Conservation (phyloP, 2,888 invertebrate genomes). For the Lepidochitona cinerea region DNA sequence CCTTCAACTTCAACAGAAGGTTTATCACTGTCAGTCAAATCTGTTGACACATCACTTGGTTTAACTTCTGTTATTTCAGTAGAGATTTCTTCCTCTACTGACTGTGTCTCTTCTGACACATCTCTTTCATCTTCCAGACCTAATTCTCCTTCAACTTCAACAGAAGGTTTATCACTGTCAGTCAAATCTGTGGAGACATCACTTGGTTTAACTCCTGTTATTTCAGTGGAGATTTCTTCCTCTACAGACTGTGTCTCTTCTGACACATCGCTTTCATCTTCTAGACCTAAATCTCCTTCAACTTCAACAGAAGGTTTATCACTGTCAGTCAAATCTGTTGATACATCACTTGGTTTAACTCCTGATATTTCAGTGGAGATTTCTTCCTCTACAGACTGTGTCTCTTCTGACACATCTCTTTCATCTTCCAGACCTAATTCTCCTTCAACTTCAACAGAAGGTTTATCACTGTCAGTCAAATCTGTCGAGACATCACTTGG, state of each 20-base stretch:
- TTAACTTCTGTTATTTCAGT: slow-evolving; percentile 22
- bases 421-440: too few species aligned
- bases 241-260: not conserved
- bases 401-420: not conserved
- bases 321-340: not conserved
- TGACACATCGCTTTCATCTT: not conserved
- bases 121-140: not conserved
- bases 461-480: slow-evolving; percentile 21
- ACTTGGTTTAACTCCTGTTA: slow-evolving; percentile 10
- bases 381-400: not conserved
- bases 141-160: not conserved
- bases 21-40: not conserved
- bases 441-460: not conserved
- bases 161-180: slow-evolving; percentile 29
- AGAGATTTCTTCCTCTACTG: slow-evolving; percentile 9
- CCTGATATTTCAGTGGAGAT: not conserved
- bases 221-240: not conserved
- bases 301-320: not conserved
- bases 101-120: not conserved
- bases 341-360: slow-evolving; percentile 15
- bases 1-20: slow-evolving; percentile 26
- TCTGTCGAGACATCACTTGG: slow-evolving; percentile 12
- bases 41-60: not conserved
- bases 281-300: not conserved
- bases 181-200: slow-evolving; percentile 13